Evolutionary conservation across 1,140 invertebrate species (phyloP).

Genomic region (Bombus turneri): DNA sequence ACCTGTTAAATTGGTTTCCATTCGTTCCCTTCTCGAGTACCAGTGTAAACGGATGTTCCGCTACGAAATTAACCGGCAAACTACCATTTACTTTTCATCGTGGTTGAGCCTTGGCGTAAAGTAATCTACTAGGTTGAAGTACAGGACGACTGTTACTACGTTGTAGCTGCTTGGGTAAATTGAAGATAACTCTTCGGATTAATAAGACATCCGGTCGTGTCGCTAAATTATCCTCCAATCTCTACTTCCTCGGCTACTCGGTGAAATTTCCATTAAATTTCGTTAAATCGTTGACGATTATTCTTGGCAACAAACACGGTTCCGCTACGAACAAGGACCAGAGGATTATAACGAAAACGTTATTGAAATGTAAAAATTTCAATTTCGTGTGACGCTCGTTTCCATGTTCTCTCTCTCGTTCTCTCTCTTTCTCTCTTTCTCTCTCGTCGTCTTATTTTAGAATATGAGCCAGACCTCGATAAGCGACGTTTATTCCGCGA

Average conservation of each 20-base stretch:
- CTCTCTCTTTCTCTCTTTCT: background rate
- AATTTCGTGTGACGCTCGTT: background rate
- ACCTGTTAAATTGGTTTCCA: background rate
- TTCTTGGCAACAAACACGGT: background rate
- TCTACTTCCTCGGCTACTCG: background rate
- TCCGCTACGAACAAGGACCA: background rate
- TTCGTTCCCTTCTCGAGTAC: background rate
- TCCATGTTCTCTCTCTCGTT: background rate
- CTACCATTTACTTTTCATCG: constrained; percentile 48
- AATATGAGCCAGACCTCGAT: background rate
- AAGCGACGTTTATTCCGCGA: background rate
- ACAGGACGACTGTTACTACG: too few relatives aligned
- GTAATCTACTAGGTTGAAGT: constrained; percentile 32
- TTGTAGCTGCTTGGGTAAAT: constrained; percentile 14
- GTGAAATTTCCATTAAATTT: background rate
- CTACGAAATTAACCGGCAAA: constrained; percentile 52
- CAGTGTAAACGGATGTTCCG: constrained; percentile 14
- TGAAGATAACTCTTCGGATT: constrained; percentile 37
- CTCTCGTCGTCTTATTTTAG: background rate
- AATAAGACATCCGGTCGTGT: constrained; percentile 31
- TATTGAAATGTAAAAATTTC: constrained; percentile 37
- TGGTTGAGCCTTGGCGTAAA: background rate
- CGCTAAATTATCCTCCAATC: constrained; percentile 12
- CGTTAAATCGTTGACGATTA: constrained; percentile 31
- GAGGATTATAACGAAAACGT: background rate